Evolutionary conservation across 2,888 invertebrate genomes (phyloP), one percentile per base, ranked within the genome.

Genomic region (Bugula neritina): DNA sequence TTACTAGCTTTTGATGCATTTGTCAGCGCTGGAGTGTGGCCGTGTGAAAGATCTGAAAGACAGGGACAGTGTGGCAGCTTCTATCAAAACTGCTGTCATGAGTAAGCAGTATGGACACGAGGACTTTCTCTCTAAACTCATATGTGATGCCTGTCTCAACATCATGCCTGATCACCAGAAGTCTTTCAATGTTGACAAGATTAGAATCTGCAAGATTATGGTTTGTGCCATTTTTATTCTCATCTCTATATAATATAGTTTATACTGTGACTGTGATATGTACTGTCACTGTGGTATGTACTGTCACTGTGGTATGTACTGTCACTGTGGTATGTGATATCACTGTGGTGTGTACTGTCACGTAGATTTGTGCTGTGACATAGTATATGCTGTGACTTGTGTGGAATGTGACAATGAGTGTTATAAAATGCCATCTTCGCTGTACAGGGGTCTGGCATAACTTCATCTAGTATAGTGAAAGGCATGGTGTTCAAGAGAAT

Each of bases 401-500:
- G n/a, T n/a, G n/a, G n/a, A n/a, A n/a, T n/a, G n/a, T n/a, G n/a
- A n/a, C n/a, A n/a, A n/a, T n/a, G n/a, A n/a, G n/a, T n/a, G n/a
- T n/a, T n/a, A n/a, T n/a, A n/a, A n/a, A n/a, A n/a, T n/a, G n/a
- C n/a, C n/a, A n/a, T n/a, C n/a, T n/a, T n/a, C n/a, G n/a, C 43
- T 43, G 43, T 43, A 1, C 74, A 86, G 86, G 98, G 97, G 72
- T 90, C 91, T 76, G 94, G 95, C 43, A 86, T 97, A 69, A 83
- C 88, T 13, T 80, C 82, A 54, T 87, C 87, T 1, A 79, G 90
- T 81, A 92, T 96, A 0, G 87, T 98, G 1, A 91, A 92, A 76
- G 99, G 99, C 58, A 97, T 99, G 96, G 96, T 99, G 0, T 99
- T 99, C 85, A 95, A 95, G 82, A 89, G 96, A 72, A 90, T 91